Evolutionary conservation across 2,888 invertebrate genomes (phyloP), one percentile per base, ranked within the genome.

Genomic region (Cetonia aurata): DNA sequence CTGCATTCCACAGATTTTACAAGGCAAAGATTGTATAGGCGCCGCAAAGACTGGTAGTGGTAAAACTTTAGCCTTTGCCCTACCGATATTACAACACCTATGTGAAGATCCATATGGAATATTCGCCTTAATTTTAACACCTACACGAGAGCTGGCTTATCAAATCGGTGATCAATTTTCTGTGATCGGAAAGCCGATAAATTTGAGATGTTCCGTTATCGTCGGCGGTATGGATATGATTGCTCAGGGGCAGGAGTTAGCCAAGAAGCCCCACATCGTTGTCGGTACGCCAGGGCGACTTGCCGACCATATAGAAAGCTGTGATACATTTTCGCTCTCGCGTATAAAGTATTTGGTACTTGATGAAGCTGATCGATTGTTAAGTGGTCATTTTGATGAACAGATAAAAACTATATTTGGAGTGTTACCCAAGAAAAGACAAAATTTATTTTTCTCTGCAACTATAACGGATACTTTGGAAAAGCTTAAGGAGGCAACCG

Each of bases 31-130:
- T 86, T 96, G 96, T 77, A 93, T 99, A 73, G 99, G 97, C 8
- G 96, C 96, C 77, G 97, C 98, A 0, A 97, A 98, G 84, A 99
- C 99, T 8, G 99, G 99, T 12, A 98, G 97, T 69, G 99, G 99
- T 1, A 99, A 99, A 87, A 99, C 99, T 0, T 91, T 99, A 80
- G 97, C 99, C 0, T 99, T 99, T 88, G 98, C 96, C 0, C 83
- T 99, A 67, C 98, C 98, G 0, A 96, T 99, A 78, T 83, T 99
- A 55, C 96, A 98, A 82, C 91, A 92, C 81, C 86, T 99, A 33
- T 94, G 94, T 71, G 93, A 96, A 81, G 98, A 99, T 84, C 98
- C 98, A 0, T 96, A 94, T 83, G 98, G 98, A 68, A 96, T 99
- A 82, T 99, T 93, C 88, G 97, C 98, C 1, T 87, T 99, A 33